These are phyloP conservation scores for Tenthredo livida DNA, from an alignment of 2,888 invertebrate genomes.

Conservation along the genomic window DNA sequence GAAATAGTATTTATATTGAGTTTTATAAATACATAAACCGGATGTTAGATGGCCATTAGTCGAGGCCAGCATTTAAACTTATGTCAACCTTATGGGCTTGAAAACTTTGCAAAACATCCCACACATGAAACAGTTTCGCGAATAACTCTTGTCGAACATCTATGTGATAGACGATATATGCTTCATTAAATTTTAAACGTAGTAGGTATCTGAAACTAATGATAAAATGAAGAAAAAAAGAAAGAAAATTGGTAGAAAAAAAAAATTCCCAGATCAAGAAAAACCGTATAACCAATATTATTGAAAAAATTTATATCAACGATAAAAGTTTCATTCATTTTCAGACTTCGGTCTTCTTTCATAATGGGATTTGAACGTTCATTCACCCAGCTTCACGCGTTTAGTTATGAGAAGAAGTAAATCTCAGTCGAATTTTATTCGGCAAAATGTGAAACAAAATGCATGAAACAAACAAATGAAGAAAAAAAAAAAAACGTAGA, in stretches of 20 bases:
- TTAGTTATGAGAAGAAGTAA: not conserved
- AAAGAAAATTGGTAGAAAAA: not conserved
- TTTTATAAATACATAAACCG: slow-evolving; percentile 38
- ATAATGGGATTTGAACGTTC: not conserved
- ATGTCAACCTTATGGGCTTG: not conserved
- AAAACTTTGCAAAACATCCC: not conserved
- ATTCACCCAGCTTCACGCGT: not conserved
- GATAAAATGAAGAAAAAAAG: not conserved
- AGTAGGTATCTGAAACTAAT: not conserved
- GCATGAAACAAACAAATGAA: too few relatives aligned
- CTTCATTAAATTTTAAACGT: not conserved
- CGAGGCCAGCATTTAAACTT: slow-evolving; percentile 25
- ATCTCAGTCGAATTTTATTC: not conserved
- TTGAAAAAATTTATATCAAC: not conserved
- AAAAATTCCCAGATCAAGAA: not conserved
- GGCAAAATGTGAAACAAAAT: not conserved
- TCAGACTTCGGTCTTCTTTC: not conserved
- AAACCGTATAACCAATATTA: not conserved
- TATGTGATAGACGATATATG: not conserved
- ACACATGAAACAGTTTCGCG: not conserved
- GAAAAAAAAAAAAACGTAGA: too few relatives aligned
- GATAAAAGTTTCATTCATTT: not conserved
- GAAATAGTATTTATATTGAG: slow-evolving; percentile 23
- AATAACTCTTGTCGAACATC: not conserved
- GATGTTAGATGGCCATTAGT: slow-evolving; percentile 31